Evolutionary conservation across 1,140 invertebrate species (phyloP).

Genomic region (Scaptomyza montana): DNA sequence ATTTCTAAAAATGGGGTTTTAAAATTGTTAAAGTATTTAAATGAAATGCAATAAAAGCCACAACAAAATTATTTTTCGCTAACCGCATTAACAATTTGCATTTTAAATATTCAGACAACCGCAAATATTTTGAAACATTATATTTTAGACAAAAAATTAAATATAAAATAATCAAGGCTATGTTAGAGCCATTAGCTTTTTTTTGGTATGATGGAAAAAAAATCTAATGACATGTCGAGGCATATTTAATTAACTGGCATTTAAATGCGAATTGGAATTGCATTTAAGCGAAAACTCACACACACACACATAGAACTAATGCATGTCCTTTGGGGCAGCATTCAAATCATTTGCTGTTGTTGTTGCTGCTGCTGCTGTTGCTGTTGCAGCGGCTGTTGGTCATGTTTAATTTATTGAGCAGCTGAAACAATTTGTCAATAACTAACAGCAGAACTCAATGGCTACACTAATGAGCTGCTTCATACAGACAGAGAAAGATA

Average conservation of each 20-base stretch:
- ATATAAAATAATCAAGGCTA: conserved; percentile 1
- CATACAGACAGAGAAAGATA: neutral
- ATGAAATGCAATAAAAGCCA: neutral
- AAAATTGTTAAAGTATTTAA: neutral
- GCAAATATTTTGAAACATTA: conserved; percentile 13
- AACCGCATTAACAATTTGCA: conserved; percentile 23
- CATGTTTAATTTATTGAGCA: conserved; percentile 47
- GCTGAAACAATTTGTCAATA: conserved; percentile 50
- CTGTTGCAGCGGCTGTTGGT: neutral
- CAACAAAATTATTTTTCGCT: neutral
- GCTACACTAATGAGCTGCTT: conserved; percentile 64
- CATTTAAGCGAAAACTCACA: conserved; percentile 31
- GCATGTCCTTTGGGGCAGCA: conserved; percentile 16
- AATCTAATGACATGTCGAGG: conserved; percentile 12
- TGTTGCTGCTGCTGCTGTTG: neutral
- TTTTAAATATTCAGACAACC: conserved; percentile 4
- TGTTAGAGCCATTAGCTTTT: conserved; percentile 2
- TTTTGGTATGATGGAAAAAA: neutral
- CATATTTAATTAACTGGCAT: conserved; percentile 48
- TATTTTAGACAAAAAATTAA: conserved; percentile 20
- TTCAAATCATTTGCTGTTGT: conserved; percentile 13
- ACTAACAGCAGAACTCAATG: conserved; percentile 48
- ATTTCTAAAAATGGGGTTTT: too few relatives aligned
- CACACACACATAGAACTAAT: conserved; percentile 1
- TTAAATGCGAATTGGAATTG: conserved; percentile 39